These are phyloP conservation scores for Climacteris rufus DNA, from an alignment of 2,113 vertebrate genomes.

Conservation along the genomic window DNA sequence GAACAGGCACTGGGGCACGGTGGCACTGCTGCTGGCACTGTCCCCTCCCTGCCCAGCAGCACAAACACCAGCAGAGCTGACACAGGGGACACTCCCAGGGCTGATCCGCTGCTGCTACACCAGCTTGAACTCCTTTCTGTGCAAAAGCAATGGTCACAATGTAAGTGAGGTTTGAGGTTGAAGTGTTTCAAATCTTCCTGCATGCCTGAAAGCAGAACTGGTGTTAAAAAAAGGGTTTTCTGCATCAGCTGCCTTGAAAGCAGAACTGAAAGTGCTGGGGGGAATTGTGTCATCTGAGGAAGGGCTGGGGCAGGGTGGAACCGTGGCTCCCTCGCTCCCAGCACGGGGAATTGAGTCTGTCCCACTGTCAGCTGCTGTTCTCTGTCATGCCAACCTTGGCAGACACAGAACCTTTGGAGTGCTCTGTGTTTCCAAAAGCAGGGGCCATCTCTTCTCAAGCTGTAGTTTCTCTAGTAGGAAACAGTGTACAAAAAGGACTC, in stretches of 20 bases:
- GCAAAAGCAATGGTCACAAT: neutral
- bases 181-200: neutral
- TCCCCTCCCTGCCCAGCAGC: neutral
- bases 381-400: neutral
- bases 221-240: neutral
- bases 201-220: constrained; percentile 37
- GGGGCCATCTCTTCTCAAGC: constrained; percentile 34
- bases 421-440: neutral
- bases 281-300: neutral
- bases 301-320: neutral
- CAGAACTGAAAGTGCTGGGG: neutral
- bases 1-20: neutral
- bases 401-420: neutral
- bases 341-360: neutral
- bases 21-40: neutral
- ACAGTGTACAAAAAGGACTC: constrained; percentile 35
- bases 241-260: neutral
- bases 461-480: constrained; percentile 52
- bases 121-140: neutral
- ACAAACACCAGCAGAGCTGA: neutral
- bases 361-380: neutral
- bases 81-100: neutral
- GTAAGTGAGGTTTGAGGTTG: neutral
- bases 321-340: neutral
- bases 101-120: neutral